Evolutionary conservation across 2,888 invertebrate species (phyloP).

Genomic region (Oegoconia quadripuncta): DNA sequence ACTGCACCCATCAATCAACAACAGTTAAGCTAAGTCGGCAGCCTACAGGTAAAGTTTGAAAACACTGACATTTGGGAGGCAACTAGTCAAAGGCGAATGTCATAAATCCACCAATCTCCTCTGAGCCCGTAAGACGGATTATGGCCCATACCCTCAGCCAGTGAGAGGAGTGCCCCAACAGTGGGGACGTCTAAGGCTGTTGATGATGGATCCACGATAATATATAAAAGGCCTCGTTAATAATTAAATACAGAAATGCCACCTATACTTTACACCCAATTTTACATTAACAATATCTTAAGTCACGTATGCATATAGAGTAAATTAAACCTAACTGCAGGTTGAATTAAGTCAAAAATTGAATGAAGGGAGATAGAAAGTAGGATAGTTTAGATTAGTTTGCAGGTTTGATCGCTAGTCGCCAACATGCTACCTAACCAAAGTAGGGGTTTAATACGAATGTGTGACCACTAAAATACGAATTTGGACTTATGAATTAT

Average conservation of each 20-base stretch:
- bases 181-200: too few species aligned
- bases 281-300: neutral
- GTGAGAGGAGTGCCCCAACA: too few species aligned
- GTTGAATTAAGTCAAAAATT: constrained; percentile 4
- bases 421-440: constrained; percentile 33
- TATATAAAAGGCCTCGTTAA: too few species aligned
- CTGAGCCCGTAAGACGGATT: too few species aligned
- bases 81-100: too few species aligned
- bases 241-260: constrained; percentile 20
- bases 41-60: too few species aligned
- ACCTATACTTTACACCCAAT: constrained; percentile 11
- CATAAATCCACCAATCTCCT: too few species aligned
- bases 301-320: neutral
- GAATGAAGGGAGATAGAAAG: constrained; percentile 5
- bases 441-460: constrained; percentile 23
- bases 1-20: too few species aligned
- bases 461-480: constrained; percentile 16
- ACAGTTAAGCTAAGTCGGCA: too few species aligned
- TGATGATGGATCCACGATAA: too few species aligned
- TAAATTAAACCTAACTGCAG: neutral
- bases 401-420: constrained; percentile 39
- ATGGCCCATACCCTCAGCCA: too few species aligned
- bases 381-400: constrained; percentile 31
- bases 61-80: too few species aligned
- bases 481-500: neutral